Evolutionary conservation across 2,888 invertebrate species (phyloP), one percentile per base, ranked within the genome.

Genomic region (Acanthosoma haemorrhoidale): DNA sequence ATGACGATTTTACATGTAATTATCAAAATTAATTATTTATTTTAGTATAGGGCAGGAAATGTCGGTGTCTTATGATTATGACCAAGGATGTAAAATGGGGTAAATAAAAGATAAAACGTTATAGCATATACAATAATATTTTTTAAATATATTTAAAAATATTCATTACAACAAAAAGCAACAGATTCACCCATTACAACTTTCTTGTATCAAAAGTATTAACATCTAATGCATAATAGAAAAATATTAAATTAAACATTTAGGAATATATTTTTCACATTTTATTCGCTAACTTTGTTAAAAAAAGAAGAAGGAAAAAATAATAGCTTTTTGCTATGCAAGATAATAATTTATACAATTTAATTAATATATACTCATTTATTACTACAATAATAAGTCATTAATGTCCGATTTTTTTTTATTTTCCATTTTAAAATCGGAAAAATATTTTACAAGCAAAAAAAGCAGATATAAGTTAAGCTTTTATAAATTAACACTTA

Each of bases 341-440:
- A 57, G 25, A 57, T 34, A 67, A 67, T 67, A 41, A 51, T 67
- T 67, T 67, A 67, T 57, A 67, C 64, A 64, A 13, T 64, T 67
- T 67, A 36, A 67, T 43, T 41, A 57, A 67, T 34, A 21, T 11
- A 11, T 34, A 57, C 4, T 32, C 51, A 16, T 25, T 13, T n/a
- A 21, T 57, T 34, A 34, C 64, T 64, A 64, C 29, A 67, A n/a
- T n/a, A n/a, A n/a, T 57, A 67, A 57, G 43, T 67, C 67, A 67
- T 34, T 41, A 21, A 57, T 67, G 43, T 67, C 51, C 51, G 39
- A 41, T 36, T 29, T 38, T 41, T 21, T 29, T 36, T 15, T 16
- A 18, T 32, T 31, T 43, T 21, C 29, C 15, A 67, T 18, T 29
- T 2, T 29, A 31, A 9, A 32, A 51, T 18, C 16, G 51, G 8